Base-by-base conservation (phyloP, 2,888 invertebrate species). In the Eupithecia exiguata region DNA sequence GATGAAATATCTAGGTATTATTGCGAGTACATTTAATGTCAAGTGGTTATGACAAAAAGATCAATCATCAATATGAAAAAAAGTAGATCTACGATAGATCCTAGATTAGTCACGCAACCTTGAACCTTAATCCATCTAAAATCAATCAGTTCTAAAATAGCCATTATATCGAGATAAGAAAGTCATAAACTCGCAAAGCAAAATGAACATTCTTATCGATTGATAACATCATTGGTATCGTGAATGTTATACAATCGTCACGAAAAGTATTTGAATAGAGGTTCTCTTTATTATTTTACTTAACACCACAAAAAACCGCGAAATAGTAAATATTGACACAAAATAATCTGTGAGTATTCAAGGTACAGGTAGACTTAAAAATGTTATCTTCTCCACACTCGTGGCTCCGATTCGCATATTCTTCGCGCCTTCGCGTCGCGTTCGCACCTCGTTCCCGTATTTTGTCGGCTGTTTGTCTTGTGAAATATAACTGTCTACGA, bases 141-240 rank as follows among this genome's bases (percentile, higher is more conserved):
- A 65, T 61, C 63, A 74, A 70, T 75, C 72, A 65, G 49, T 58
- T 63, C 66, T 30, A 67, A 73, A 71, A 72, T 66, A 74, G 61
- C 70, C 68, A 77, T 78, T 73, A 76, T 62, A 71, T 21, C 40
- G 35, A 76, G 76, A 80, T 72, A 77, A 71, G 62, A 77, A 65
- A 65, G 71, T 74, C 77, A 68, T 78, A 77, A 79, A 77, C 68
- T 73, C 40, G 70, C 67, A 70, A 76, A 77, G n/a, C 38, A 40
- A 80, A 84, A 65, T 80, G 74, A 77, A 49, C 75, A 74, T 71
- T 70, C 78, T 83, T 86, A 86, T 86, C 86, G 40, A 14, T 38
- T 71, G 84, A 84, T 86, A 84, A 79, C 70, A 70, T 12, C 70
- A 70, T 12, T 68, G 70, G 49, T 67, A 77, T 80, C 81, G 79